These are phyloP conservation scores for Drosophila niveifrons DNA, from an alignment of 2,888 invertebrate species.

Conservation along the genomic window DNA sequence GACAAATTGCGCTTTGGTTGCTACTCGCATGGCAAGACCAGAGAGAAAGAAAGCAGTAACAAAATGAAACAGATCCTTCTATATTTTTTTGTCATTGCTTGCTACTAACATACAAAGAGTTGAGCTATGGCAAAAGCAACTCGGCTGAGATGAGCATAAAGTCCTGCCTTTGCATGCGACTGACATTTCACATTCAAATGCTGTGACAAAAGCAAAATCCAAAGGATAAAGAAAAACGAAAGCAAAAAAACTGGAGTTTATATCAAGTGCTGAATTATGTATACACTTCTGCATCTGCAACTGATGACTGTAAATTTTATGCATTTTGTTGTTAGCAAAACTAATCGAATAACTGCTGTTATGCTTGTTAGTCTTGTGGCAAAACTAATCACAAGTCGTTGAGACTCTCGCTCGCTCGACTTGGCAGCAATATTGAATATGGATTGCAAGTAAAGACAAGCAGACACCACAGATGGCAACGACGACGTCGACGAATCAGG, in stretches of 20 bases:
- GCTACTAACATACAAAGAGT: slow-evolving; percentile 57
- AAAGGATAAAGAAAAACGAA: slow-evolving; percentile 2
- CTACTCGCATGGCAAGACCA: slow-evolving; percentile 55
- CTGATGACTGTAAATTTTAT: neutral
- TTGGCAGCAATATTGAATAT: slow-evolving; percentile 50
- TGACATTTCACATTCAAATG: slow-evolving; percentile 83
- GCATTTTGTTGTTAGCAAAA: neutral
- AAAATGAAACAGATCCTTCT: slow-evolving; percentile 63
- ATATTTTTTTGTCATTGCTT: slow-evolving; percentile 20
- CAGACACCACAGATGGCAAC: slow-evolving; percentile 48
- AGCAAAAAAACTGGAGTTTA: neutral
- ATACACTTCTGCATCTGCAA: slow-evolving; percentile 21
- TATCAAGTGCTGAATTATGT: slow-evolving; percentile 11
- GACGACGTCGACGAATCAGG: slow-evolving; percentile 29
- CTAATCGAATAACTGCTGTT: neutral
- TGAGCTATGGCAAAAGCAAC: slow-evolving; percentile 54
- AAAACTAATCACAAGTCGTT: neutral
- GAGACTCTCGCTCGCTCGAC: slow-evolving; percentile 13
- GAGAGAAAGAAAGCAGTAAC: slow-evolving; percentile 53
- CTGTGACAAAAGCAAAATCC: slow-evolving; percentile 52
- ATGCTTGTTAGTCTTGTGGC: neutral
- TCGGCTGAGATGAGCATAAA: slow-evolving; percentile 53
- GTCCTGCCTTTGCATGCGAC: slow-evolving; percentile 68
- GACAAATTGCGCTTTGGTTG: slow-evolving; percentile 83
- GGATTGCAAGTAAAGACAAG: slow-evolving; percentile 61